These are phyloP conservation scores for Drosophila formosana DNA, from an alignment of 2,888 invertebrate species.

Conservation along the genomic window DNA sequence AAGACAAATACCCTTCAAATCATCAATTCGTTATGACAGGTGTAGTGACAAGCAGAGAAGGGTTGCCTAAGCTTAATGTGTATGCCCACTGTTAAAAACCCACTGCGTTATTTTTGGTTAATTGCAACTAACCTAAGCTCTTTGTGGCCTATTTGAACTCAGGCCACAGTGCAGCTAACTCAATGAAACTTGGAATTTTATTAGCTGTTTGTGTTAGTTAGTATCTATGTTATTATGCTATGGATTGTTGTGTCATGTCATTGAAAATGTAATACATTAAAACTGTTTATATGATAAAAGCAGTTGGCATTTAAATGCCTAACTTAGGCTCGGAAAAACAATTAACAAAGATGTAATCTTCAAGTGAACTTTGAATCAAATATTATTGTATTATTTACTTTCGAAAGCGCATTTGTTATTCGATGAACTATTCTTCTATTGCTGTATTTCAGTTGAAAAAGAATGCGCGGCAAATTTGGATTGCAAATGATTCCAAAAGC, in stretches of 20 bases:
- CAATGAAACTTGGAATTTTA: not conserved
- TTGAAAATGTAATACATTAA: not conserved
- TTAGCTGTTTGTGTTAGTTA: not conserved
- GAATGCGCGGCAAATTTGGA: conserved; percentile 71
- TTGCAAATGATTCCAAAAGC: conserved; percentile 68
- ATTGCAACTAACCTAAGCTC: not conserved
- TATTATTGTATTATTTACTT: no score
- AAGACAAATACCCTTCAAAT: not conserved
- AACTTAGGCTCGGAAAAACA: no score
- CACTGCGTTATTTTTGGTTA: not conserved
- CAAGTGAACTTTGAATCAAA: no score
- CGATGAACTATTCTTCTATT: not conserved
- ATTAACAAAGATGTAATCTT: no score
- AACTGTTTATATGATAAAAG: no score
- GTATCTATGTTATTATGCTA: not conserved
- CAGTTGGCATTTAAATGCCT: no score
- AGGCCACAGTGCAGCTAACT: not conserved
- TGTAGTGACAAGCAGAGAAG: not conserved
- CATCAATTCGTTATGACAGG: not conserved
- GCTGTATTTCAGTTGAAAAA: conserved; percentile 7
- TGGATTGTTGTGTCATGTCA: not conserved
- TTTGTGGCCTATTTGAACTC: conserved; percentile 1
- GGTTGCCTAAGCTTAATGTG: not conserved
- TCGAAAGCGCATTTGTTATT: conserved; percentile 5
- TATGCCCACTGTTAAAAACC: not conserved